Evolutionary conservation across 2,888 invertebrate species (phyloP).

Genomic region (Unio pictorum): DNA sequence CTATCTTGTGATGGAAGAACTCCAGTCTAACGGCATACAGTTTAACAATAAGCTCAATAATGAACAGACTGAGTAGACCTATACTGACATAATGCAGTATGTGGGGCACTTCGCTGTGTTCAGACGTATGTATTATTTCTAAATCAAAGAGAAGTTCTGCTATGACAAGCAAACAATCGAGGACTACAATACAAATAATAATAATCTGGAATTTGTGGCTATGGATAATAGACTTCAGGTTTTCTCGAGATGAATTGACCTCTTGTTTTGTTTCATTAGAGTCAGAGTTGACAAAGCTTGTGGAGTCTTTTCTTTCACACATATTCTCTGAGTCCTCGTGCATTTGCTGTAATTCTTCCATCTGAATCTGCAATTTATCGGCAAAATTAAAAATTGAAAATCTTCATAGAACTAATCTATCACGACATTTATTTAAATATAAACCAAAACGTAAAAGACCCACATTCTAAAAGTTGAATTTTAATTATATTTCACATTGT

Average conservation of each 20-base stretch:
- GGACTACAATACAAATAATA: conserved; percentile 69
- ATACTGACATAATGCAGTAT: conserved; percentile 70
- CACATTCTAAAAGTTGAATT: too few relatives aligned
- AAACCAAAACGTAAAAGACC: too few relatives aligned
- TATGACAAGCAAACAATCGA: conserved; percentile 71
- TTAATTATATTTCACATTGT: too few relatives aligned
- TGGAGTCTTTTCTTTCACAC: conserved; percentile 67
- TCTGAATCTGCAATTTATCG: conserved; percentile 37
- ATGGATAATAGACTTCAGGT: conserved; percentile 52
- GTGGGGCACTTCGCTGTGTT: conserved; percentile 48
- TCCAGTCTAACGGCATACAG: conserved; percentile 67
- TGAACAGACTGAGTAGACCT: conserved; percentile 66
- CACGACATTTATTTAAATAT: too few relatives aligned
- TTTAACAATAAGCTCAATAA: conserved; percentile 68
- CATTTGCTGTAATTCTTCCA: conserved; percentile 68
- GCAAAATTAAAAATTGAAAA: too few relatives aligned
- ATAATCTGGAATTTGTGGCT: conserved; percentile 67
- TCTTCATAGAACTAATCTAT: too few relatives aligned
- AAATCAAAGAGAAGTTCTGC: conserved; percentile 71
- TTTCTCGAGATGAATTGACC: conserved; percentile 49
- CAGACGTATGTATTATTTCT: conserved; percentile 54
- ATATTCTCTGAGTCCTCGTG: conserved; percentile 67
- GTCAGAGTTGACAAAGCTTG: conserved; percentile 63
- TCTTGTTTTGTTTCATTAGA: conserved; percentile 58
- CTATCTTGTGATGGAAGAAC: conserved; percentile 70